A percentile compares a stretch with the other conserved stretches of the same genome.
Conservation (phyloP, 2,888 invertebrate genomes). For the Melipona bicolor region DNA sequence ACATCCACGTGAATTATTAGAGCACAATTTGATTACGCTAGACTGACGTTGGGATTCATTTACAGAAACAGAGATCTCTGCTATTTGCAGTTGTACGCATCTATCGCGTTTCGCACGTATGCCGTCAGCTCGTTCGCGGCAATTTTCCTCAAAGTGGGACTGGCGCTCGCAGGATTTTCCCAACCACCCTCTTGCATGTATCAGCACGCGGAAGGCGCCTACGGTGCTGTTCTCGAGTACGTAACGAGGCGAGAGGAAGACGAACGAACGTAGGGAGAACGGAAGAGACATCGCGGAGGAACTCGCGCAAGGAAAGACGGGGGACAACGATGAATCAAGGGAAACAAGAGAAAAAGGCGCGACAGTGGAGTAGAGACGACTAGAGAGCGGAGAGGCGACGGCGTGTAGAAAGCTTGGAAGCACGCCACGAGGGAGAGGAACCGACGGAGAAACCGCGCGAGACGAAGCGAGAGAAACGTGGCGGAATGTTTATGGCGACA, state of each 20-base stretch:
- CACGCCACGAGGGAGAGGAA: neutral
- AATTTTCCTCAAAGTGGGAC: constrained; percentile 14
- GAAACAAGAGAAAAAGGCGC: constrained; percentile 8
- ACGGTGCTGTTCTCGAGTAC: constrained; percentile 36
- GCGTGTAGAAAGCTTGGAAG: constrained; percentile 1
- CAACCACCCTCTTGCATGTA: constrained; percentile 30
- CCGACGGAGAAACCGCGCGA: constrained; percentile 2
- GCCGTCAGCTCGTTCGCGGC: neutral
- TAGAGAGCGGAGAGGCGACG: neutral
- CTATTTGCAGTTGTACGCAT: neutral
- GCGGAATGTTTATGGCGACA: constrained; percentile 51
- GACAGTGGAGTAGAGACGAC: neutral
- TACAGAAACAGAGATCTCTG: neutral
- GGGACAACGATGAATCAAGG: constrained; percentile 14
- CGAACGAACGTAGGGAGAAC: constrained; percentile 28
- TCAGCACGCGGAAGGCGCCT: constrained; percentile 52
- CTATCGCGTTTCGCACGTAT: neutral
- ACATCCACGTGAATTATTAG: no score
- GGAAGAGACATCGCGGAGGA: constrained; percentile 15
- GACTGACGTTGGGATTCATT: no score
- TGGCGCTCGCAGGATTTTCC: constrained; percentile 13
- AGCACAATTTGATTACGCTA: no score
- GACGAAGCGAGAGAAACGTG: constrained; percentile 20
- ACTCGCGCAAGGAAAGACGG: constrained; percentile 6
- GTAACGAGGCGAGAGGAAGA: constrained; percentile 62